Base-by-base conservation (phyloP, 1,140 invertebrate genomes). In the Drosophila bocki region DNA sequence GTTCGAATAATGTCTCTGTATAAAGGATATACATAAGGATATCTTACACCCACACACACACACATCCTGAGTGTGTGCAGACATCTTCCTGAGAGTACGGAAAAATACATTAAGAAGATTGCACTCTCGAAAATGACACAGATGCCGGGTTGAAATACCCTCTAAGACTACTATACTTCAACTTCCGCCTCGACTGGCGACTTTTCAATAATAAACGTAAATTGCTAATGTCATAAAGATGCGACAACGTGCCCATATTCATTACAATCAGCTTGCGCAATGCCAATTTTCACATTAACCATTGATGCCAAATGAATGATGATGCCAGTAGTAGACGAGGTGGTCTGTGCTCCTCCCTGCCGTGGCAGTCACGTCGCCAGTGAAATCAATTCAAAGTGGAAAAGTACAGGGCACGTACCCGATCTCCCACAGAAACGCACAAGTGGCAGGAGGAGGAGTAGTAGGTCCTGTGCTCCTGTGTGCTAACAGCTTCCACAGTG, bases 41-140 rank as follows among this genome's bases (percentile, higher is more conserved):
- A 44, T n/a, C 37, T 48, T 48, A 26, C 22, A 19, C 61, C 15
- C 37, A 15, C n/a, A 12, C 17, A 19, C 37, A 48, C n/a, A 48
- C n/a, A 7, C 29, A 51, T 7, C 7, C 15, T 42, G 17, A 12
- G 17, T 54, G 47, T 58, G 72, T 75, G 79, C 35, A 71, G 71
- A 76, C 71, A 67, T 60, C 33, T 54, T 61, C 64, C 78, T 70
- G 54, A 60, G 37, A 37, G 53, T 57, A 53, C 67, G 70, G 44
- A 65, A 68, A 79, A 85, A 79, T 85, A 90, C 85, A 90, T 90
- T 91, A 90, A 77, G 85, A 82, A 90, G 75, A 90, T 90, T 90
- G 85, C 85, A 90, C 85, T 88, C 75, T 85, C 57, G 78, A 69
- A 82, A 90, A 82, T 85, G 85, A 88, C 81, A 85, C 81, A 63